Evolutionary conservation across 2,888 invertebrate genomes (phyloP).

Genomic region (Macaria liturata): DNA sequence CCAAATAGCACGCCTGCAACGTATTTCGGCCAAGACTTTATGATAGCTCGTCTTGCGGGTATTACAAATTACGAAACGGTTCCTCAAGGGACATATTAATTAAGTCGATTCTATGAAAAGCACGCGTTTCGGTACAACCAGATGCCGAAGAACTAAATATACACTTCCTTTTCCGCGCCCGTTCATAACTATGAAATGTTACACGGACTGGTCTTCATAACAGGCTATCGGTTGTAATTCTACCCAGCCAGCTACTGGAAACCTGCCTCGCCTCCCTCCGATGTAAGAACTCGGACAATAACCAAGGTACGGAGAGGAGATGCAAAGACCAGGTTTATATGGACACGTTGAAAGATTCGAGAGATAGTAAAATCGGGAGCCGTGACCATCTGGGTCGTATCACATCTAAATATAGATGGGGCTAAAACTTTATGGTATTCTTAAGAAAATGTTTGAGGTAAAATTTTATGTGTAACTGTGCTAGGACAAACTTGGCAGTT

Average conservation of each 20-base stretch:
- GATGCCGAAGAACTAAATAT: conserved; percentile 78
- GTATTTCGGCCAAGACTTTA: conserved; percentile 52
- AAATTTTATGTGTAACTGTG: conserved; percentile 41
- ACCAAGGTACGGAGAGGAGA: conserved; percentile 52
- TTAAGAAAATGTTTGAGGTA: conserved; percentile 59
- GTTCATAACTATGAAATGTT: conserved; percentile 79
- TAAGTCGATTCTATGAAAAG: conserved; percentile 76
- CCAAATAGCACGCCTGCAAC: conserved; percentile 41
- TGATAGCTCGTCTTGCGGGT: conserved; percentile 53
- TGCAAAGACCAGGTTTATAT: conserved; percentile 55
- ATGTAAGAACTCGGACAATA: conserved; percentile 46
- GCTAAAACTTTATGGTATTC: conserved; percentile 70
- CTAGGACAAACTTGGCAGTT: conserved; percentile 33
- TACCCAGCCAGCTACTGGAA: conserved; percentile 57
- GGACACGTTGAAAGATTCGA: conserved; percentile 70
- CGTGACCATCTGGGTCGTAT: conserved; percentile 80
- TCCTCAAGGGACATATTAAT: conserved; percentile 72
- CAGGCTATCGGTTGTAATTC: conserved; percentile 72
- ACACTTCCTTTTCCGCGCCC: conserved; percentile 78
- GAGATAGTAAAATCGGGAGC: conserved; percentile 77
- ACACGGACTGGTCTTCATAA: conserved; percentile 69
- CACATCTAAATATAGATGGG: conserved; percentile 75
- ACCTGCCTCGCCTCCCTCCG: conserved; percentile 49
- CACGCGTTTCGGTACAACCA: conserved; percentile 59
- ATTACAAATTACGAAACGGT: conserved; percentile 68